Percentiles rank a stretch among this genome's conserved stretches.
Conservation (phyloP, 2,113 vertebrate genomes). For the Carassius carassius region DNA sequence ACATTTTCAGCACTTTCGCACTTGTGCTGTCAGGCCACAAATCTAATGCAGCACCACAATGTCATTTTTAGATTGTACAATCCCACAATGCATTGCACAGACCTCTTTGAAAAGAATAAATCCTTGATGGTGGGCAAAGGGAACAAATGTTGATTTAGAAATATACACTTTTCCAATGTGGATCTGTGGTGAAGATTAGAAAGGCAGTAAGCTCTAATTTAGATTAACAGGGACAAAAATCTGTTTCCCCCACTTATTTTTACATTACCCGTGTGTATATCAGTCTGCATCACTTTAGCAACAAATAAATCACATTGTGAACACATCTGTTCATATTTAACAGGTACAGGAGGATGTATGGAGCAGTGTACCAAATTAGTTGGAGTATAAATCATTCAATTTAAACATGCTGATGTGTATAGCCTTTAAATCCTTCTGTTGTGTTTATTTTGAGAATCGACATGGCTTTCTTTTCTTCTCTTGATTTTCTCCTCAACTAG, state of each 20-base stretch:
- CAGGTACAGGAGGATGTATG: not conserved
- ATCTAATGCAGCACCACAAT: not conserved
- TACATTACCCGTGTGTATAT: not conserved
- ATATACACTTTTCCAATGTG: not conserved
- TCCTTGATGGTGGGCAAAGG: not conserved
- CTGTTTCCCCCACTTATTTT: not conserved
- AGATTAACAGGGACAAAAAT: not conserved
- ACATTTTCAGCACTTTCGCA: not conserved
- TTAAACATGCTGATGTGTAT: not conserved
- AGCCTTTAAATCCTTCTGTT: not conserved
- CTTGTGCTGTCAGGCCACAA: constrained; percentile 1
- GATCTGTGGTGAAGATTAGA: not conserved
- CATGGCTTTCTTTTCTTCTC: not conserved
- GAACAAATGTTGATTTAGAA: not conserved
- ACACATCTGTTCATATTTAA: not conserved
- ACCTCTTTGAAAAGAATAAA: not conserved
- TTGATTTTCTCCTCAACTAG: not conserved
- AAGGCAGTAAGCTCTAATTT: not conserved
- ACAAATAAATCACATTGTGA: not conserved
- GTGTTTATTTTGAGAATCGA: not conserved
- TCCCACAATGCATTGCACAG: not conserved
- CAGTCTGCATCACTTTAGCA: not conserved
- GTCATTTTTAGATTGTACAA: not conserved
- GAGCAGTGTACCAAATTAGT: not conserved
- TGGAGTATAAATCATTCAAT: not conserved